phyloP scores from a whole-genome alignment of 2,113 vertebrate species.

The Eublepharis macularius region DNA sequence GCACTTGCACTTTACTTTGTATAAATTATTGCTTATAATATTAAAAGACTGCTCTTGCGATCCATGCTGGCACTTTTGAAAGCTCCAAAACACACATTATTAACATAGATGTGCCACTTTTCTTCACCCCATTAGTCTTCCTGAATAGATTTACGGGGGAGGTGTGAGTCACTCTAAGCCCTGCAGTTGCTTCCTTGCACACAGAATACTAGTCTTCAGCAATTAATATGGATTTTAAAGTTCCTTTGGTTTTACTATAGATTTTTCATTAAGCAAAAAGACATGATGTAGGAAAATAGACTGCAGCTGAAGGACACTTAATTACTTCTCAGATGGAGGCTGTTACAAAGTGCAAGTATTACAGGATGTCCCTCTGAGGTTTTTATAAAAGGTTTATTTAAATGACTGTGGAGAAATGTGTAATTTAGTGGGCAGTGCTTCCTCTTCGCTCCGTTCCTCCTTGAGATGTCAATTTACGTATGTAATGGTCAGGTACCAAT shows the following conservation, averaged over 20 bases:
- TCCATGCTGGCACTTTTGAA: conserved; percentile 1
- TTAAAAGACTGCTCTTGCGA: neutral
- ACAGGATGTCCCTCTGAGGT: neutral
- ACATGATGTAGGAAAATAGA: conserved; percentile 5
- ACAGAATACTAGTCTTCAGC: neutral
- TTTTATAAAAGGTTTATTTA: conserved; percentile 1
- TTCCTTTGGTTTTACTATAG: neutral
- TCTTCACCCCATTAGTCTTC: neutral
- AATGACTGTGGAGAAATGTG: conserved; percentile 4
- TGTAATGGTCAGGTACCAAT: neutral
- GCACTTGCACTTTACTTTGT: no score
- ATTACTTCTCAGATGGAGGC: neutral
- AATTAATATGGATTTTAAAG: conserved; percentile 2
- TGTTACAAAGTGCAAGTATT: neutral
- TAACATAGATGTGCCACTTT: neutral
- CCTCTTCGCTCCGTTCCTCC: neutral
- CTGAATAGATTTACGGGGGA: conserved; percentile 9
- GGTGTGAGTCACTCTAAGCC: neutral
- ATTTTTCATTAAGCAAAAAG: conserved; percentile 19
- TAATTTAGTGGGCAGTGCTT: conserved; percentile 10
- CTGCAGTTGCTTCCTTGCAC: neutral
- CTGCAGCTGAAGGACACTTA: neutral
- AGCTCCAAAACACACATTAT: neutral
- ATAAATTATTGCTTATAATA: conserved; percentile 6
- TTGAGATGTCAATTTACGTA: neutral